Evolutionary conservation across 2,888 invertebrate genomes (phyloP).

Genomic region (Pollenia griseotomentosa): DNA sequence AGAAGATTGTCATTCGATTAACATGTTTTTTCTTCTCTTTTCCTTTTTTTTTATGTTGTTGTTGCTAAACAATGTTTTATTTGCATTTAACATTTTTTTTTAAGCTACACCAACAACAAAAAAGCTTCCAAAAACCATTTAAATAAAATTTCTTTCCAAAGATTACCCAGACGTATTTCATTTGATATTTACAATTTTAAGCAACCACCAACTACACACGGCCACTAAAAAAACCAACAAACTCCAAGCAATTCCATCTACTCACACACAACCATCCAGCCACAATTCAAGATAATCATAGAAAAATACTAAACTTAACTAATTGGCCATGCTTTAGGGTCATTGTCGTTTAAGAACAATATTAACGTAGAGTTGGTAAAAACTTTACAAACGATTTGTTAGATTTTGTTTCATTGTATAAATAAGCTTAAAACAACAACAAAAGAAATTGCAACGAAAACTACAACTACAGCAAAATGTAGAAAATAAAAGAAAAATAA

Average conservation of each 20-base stretch:
- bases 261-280: neutral
- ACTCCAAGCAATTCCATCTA: constrained; percentile 8
- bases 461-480: constrained; percentile 15
- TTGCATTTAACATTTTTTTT: constrained; percentile 62
- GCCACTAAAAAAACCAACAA: neutral
- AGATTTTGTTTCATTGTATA: constrained; percentile 57
- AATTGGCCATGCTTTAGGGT: constrained; percentile 82
- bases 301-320: constrained; percentile 76
- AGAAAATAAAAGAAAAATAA: constrained; percentile 37
- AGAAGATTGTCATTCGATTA: constrained; percentile 81
- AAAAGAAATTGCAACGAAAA: neutral
- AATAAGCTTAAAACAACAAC: constrained; percentile 18
- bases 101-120: constrained; percentile 31
- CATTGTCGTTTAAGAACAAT: constrained; percentile 78
- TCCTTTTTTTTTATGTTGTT: constrained; percentile 55
- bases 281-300: constrained; percentile 65
- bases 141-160: constrained; percentile 67
- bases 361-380: constrained; percentile 59
- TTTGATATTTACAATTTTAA: constrained; percentile 2
- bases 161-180: constrained; percentile 41
- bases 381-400: constrained; percentile 60
- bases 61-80: constrained; percentile 53
- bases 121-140: constrained; percentile 39
- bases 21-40: constrained; percentile 63
- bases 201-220: neutral